Evolutionary conservation across 2,888 invertebrate genomes (phyloP), one percentile per base, ranked within the genome.

Genomic region (Scaptomyza polygonia): DNA sequence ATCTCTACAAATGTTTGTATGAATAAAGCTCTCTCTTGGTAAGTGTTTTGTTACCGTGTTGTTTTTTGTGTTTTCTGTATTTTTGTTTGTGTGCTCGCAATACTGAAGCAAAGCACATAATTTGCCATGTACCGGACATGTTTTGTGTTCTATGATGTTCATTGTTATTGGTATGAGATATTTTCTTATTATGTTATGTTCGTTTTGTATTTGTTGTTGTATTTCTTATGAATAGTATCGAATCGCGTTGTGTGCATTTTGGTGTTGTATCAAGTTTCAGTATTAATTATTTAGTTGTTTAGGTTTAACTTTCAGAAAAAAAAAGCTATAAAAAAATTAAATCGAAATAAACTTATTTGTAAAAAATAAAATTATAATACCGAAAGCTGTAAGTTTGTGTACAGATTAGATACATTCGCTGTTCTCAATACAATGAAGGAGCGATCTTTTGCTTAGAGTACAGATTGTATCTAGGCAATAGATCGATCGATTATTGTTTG

Each of bases 401-500:
- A 61, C 57, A 58, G 51, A 49, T 55, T 58, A 69, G 53, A 55
- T 65, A 73, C 57, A 66, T 75, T 67, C 64, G 89, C 88, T 88
- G 88, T 84, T 84, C 86, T 82, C 75, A 85, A 79, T 76, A 58
- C 78, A 76, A 86, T 88, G 78, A 83, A 86, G 32, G 79, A 88
- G 83, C 88, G 85, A 89, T 76, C 70, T 80, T 72, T 89, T 88
- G 86, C 73, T 32, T 52, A 27, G 27, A 47, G n/a, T 56, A 44
- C 14, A 71, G 27, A 43, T 47, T 7, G 49, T 49, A 16, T 30
- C 39, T n/a, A 42, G 34, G 48, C 89, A 91, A 90, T 89, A 83
- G 86, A 84, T 89, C 91, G 90, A 88, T 89, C 89, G 90, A 89
- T 88, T 89, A 89, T 79, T 79, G 77, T 68, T 85, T 89, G 88